Evolutionary conservation across 2,888 invertebrate genomes (phyloP).

Genomic region (Microplitis deprimator): DNA sequence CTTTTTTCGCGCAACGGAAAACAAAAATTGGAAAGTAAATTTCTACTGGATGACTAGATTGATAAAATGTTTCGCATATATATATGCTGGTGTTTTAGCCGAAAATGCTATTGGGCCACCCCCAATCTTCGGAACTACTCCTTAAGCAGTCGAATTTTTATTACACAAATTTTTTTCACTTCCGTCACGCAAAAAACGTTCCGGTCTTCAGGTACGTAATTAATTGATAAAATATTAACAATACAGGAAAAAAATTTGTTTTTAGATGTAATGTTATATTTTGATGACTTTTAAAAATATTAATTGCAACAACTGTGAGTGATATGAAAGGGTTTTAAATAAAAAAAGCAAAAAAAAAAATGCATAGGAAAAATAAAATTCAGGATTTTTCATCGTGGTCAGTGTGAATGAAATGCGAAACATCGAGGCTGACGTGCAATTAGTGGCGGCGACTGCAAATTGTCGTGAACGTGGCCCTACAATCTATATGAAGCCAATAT

Average conservation of each 20-base stretch:
- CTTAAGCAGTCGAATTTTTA: too few species aligned
- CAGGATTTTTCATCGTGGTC: conserved; percentile 18
- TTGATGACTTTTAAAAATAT: background rate
- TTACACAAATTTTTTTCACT: too few species aligned
- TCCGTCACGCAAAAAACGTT: too few species aligned
- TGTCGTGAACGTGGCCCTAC: conserved; percentile 52
- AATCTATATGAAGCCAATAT: conserved; percentile 47
- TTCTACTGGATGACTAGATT: too few species aligned
- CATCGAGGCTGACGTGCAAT: conserved; percentile 56
- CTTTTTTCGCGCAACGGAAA: too few species aligned
- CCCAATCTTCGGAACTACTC: too few species aligned
- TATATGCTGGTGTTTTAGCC: too few species aligned
- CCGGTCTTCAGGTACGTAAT: too few species aligned
- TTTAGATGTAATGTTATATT: background rate
- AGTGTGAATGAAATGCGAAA: conserved; percentile 57
- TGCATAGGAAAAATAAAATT: conserved; percentile 3
- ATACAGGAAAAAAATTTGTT: background rate
- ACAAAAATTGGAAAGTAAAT: too few species aligned
- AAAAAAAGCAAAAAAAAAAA: background rate
- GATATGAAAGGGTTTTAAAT: background rate
- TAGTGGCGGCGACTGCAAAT: conserved; percentile 57
- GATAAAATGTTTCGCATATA: too few species aligned
- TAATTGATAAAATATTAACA: too few species aligned
- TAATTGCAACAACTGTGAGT: background rate
- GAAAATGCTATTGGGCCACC: too few species aligned